phyloP scores from a whole-genome alignment of 2,888 invertebrate species.

The Nemotelus pantherinus region DNA sequence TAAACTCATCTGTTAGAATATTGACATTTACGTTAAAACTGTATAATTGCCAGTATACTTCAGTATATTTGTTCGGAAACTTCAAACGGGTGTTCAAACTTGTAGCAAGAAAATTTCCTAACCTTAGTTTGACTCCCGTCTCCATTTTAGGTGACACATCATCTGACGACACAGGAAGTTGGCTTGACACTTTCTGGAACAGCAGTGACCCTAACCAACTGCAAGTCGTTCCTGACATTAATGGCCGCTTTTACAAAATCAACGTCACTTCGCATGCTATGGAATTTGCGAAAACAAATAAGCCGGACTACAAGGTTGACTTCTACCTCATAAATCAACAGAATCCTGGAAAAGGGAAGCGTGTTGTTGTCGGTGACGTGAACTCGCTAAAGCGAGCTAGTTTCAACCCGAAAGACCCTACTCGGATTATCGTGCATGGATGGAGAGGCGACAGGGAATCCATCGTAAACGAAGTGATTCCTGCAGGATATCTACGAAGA shows the following conservation, averaged over 20 bases:
- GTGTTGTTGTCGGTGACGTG: conserved; percentile 53
- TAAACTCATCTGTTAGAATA: no score
- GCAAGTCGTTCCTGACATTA: conserved; percentile 22
- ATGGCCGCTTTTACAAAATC: conserved; percentile 19
- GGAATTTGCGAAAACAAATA: conserved; percentile 2
- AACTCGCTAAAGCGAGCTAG: conserved; percentile 54
- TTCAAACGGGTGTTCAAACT: no score
- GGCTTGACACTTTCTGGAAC: no score
- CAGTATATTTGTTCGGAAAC: no score
- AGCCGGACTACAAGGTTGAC: conserved; percentile 3
- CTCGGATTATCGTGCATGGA: conserved; percentile 59
- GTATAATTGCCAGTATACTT: no score
- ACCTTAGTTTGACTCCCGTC: no score
- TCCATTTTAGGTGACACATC: no score
- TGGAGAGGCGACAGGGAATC: conserved; percentile 60
- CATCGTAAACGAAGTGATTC: conserved; percentile 58
- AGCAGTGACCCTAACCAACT: not conserved
- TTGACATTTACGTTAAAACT: no score
- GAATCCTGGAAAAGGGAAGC: conserved; percentile 56
- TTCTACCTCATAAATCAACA: conserved; percentile 6
- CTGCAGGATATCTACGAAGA: conserved; percentile 57
- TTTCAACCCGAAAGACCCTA: conserved; percentile 58
- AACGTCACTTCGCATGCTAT: conserved; percentile 5
- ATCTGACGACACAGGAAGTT: no score
- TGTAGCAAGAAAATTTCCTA: no score